Evolutionary conservation across 2,888 invertebrate genomes (phyloP).

Genomic region (Ectobius pallidus): DNA sequence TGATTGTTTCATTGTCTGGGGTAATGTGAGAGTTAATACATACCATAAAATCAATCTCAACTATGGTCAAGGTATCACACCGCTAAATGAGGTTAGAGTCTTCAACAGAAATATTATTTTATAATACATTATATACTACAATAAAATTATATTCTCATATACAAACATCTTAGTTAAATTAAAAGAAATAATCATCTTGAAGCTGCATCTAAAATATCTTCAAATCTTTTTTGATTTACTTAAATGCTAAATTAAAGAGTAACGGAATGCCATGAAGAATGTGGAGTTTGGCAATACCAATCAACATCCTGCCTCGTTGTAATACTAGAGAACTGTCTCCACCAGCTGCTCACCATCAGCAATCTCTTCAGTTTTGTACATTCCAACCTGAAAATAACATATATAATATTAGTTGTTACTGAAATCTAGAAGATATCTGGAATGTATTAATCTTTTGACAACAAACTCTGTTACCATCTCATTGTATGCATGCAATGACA

Average conservation of each 20-base stretch:
- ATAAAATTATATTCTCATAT: not conserved
- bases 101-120: constrained; percentile 5
- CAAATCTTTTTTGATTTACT: constrained; percentile 8
- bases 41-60: no score
- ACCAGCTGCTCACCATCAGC: constrained; percentile 1
- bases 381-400: constrained; percentile 6
- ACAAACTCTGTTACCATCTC: not conserved
- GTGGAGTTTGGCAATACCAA: no score
- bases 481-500: not conserved
- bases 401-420: not conserved
- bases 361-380: constrained; percentile 9
- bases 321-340: constrained; percentile 30
- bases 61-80: no score
- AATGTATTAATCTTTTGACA: not conserved
- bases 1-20: no score
- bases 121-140: constrained; percentile 10
- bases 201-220: constrained; percentile 4
- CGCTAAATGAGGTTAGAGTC: no score
- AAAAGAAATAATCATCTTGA: not conserved
- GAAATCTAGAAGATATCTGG: not conserved
- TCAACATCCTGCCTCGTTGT: not conserved
- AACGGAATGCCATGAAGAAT: not conserved
- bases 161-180: not conserved
- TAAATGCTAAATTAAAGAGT: not conserved
- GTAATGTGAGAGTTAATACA: no score